Conservation (phyloP, 2,888 invertebrate genomes). For the Epistrophella euchroma region DNA sequence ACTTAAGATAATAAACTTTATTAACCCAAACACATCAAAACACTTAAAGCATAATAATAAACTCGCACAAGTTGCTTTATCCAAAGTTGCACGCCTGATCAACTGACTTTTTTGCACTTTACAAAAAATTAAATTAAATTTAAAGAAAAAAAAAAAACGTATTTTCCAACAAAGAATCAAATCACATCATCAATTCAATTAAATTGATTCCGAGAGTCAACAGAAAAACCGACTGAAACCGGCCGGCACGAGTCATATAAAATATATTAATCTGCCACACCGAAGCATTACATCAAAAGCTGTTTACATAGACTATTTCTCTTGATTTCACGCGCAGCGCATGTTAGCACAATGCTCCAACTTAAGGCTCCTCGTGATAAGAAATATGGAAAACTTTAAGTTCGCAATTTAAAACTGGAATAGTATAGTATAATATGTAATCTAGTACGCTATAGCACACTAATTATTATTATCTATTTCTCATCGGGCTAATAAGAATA, state of each 20-base stretch:
- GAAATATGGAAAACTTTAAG: constrained; percentile 58
- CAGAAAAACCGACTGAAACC: constrained; percentile 50
- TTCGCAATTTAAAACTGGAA: constrained; percentile 37
- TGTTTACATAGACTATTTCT: constrained; percentile 3
- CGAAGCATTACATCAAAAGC: constrained; percentile 1
- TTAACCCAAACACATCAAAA: not conserved
- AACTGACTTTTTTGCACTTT: constrained; percentile 18
- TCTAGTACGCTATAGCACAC: not conserved
- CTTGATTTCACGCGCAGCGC: constrained; percentile 40
- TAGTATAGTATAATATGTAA: not conserved
- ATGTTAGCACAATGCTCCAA: constrained; percentile 28
- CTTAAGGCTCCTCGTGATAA: constrained; percentile 45
- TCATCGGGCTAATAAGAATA: not conserved
- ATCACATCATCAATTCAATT: constrained; percentile 29
- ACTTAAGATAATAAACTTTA: constrained; percentile 25
- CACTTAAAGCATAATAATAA: not conserved
- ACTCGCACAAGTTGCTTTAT: not conserved
- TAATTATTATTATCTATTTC: not conserved
- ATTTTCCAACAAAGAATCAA: not conserved
- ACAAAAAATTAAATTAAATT: not conserved
- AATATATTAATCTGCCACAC: constrained; percentile 1
- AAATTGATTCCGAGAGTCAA: constrained; percentile 37
- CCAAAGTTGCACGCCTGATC: not conserved
- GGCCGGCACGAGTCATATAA: constrained; percentile 22
- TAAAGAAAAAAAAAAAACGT: not conserved